Evolutionary conservation across 2,888 invertebrate genomes (phyloP), one percentile per base, ranked within the genome.

Genomic region (Pteria penguin): DNA sequence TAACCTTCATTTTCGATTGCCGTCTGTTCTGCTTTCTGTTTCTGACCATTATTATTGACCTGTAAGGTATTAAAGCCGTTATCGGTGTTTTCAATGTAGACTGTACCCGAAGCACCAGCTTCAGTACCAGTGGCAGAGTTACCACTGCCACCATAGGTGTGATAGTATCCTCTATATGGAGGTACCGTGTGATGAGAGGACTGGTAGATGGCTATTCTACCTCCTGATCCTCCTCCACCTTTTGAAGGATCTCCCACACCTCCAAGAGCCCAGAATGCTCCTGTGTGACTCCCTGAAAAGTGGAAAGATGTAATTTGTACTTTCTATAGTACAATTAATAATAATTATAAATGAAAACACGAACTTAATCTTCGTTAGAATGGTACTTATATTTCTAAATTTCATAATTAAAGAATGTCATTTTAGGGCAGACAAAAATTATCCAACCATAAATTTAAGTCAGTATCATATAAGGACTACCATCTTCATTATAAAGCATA

Each of bases 191-290:
- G 63, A 65, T 83, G 82, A 24, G 86, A 81, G 52, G 78, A 36
- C 75, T 88, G 87, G 67, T 84, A 86, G 24, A 88, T 70, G n/a
- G 86, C 84, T 54, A 87, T 81, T n/a, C 87, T 75, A 11, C 88
- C 88, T 24, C 88, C 88, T 24, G 86, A 69, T 18, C 88, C 88
- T 69, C 87, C 80, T 8, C 87, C 87, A 52, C 86, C 86, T 27
- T 65, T 57, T 0, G 62, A 60, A 0, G 75, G 57, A 29, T 83
- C 84, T 2, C 83, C 86, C 14, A 75, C 75, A 4, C 88, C 88
- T 58, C 88, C 88, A 22, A 83, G 63, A n/a, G 83, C 81, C 66
- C 85, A 82, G 18, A 88, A 86, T 4, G 82, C 82, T 18, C 87
- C 88, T 22, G 88, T 88, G 76, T 88, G 87, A 57, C 87, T 85